Evolutionary conservation across 2,113 vertebrate species (phyloP).

Genomic region (Acanthochromis polyacanthus): DNA sequence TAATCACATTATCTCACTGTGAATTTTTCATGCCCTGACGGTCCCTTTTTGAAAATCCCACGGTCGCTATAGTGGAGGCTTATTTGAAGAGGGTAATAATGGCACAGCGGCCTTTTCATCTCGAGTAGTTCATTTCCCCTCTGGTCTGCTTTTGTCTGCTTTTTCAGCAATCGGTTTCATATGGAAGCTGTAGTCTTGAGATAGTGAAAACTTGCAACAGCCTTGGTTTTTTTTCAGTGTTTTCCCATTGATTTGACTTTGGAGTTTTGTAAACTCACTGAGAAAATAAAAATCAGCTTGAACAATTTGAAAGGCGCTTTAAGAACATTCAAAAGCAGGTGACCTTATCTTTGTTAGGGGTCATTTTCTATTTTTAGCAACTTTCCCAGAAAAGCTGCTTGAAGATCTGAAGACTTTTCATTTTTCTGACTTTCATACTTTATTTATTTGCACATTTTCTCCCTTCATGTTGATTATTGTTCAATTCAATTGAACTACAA

Average conservation of each 20-base stretch:
- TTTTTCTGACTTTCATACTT: neutral
- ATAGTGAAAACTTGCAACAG: conserved; percentile 43
- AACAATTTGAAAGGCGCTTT: conserved; percentile 20
- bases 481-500: neutral
- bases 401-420: conserved; percentile 6
- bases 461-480: neutral
- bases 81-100: conserved; percentile 70
- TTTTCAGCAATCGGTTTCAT: conserved; percentile 50
- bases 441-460: neutral
- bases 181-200: conserved; percentile 47
- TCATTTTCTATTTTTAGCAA: conserved; percentile 16
- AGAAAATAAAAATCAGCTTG: conserved; percentile 13
- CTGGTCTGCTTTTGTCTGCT: conserved; percentile 52
- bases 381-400: neutral
- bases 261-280: conserved; percentile 18
- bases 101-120: conserved; percentile 65
- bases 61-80: conserved; percentile 33
- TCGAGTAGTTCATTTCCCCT: conserved; percentile 60
- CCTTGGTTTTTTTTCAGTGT: neutral
- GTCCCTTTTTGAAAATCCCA: conserved; percentile 43
- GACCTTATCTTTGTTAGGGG: conserved; percentile 5
- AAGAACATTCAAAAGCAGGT: conserved; percentile 7
- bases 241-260: conserved; percentile 26
- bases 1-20: conserved; percentile 62
- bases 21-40: conserved; percentile 33